Base-by-base conservation (phyloP, 2,888 invertebrate genomes). In the Drosophila fulvimacula region DNA sequence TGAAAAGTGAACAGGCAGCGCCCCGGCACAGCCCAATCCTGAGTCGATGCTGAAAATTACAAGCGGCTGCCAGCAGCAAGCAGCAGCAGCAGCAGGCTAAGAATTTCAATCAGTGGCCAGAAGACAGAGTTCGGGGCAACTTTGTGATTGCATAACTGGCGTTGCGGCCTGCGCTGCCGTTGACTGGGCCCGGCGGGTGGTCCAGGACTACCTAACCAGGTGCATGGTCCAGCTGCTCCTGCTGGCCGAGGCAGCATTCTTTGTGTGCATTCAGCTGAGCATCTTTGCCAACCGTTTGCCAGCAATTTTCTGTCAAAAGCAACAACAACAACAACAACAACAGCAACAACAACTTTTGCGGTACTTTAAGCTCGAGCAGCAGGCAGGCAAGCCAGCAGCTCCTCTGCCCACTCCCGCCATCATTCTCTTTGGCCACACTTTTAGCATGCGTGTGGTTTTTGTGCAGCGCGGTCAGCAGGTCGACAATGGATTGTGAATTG, bases 131-230 rank as follows among this genome's bases (percentile, higher is more conserved):
- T 58, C 21, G 61, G 64, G 62, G 55, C 65, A 83, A 83, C 79
- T 83, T 83, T 83, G 81, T 83, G 82, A 82, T 82, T 82, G 82
- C 82, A 81, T 84, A 83, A 82, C 84, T 79, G 73, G 44, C 55
- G 73, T 41, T 68, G 73, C 41, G 65, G 62, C 69, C 56, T 57
- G 55, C 58, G 51, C 56, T 68, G 69, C 19, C 59, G 58, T 34
- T 73, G 63, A 61, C 69, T 69, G 65, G 62, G 38, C 82, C 30
- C 79, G 60, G 71, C 81, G 55, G 81, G 82, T 57, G 74, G 60
- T 36, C 44, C 27, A 21, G 39, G n/a, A n/a, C 42, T 27, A 27
- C 53, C 24, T 30, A 13, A n/a, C 48, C 56, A 63, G 64, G 30
- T 69, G 17, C 44, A 38, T 17, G 24, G 38, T 52, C 52, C 52